Conservation (phyloP, 2,113 vertebrate species). For the Pseudonaja textilis region DNA sequence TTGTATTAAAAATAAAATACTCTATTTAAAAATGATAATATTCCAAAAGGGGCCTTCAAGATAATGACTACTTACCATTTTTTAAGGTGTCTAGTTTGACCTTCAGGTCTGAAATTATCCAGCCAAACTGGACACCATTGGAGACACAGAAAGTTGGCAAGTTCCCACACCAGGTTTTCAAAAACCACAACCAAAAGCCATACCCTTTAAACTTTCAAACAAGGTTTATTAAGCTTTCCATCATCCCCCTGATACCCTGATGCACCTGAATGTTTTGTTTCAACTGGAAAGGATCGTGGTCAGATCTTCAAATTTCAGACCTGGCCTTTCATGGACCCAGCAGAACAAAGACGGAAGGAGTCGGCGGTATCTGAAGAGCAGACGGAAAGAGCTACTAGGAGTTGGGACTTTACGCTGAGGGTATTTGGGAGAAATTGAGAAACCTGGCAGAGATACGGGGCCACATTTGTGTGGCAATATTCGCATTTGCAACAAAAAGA, state of each 20-base stretch:
- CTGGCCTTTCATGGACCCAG: slow-evolving; percentile 69
- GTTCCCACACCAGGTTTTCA: background rate
- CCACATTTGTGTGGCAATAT: slow-evolving; percentile 10
- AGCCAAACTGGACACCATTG: background rate
- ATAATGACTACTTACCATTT: background rate
- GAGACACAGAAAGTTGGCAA: background rate
- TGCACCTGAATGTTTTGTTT: slow-evolving; percentile 1
- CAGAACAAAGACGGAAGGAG: slow-evolving; percentile 33
- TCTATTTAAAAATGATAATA: background rate
- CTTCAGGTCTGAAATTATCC: background rate
- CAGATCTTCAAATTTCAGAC: slow-evolving; percentile 58
- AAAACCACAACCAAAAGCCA: background rate
- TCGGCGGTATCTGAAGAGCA: slow-evolving; percentile 19
- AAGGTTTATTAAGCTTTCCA: slow-evolving; percentile 54
- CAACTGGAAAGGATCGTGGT: slow-evolving; percentile 62
- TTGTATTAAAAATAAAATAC: too few species aligned
- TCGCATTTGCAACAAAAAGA: slow-evolving; percentile 36
- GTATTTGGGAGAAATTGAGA: slow-evolving; percentile 16
- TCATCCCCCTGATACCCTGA: slow-evolving; percentile 9
- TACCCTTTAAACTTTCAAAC: background rate
- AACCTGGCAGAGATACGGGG: slow-evolving; percentile 29
- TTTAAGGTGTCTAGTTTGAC: background rate
- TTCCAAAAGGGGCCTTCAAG: background rate
- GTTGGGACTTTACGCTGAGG: slow-evolving; percentile 2
- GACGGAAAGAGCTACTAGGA: slow-evolving; percentile 9